phyloP scores from a whole-genome alignment of 2,888 invertebrate genomes.

The Muscina levida region DNA sequence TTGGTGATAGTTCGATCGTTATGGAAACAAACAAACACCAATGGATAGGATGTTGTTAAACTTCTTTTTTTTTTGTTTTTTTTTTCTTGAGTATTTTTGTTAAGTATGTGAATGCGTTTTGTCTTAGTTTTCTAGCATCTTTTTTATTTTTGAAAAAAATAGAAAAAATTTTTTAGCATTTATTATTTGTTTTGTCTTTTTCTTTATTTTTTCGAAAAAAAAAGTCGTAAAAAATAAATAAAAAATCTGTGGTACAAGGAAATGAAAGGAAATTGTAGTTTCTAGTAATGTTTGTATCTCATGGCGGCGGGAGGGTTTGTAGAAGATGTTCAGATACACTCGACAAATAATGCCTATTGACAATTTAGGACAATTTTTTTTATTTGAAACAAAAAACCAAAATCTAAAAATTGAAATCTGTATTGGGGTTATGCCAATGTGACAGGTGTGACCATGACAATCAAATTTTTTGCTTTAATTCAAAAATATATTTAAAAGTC shows the following conservation, averaged over 20 bases:
- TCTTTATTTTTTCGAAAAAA: slow-evolving; percentile 21
- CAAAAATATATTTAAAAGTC: too few relatives aligned
- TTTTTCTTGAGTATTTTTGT: not conserved
- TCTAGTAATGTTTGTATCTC: slow-evolving; percentile 19
- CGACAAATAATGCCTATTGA: too few relatives aligned
- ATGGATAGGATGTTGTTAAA: slow-evolving; percentile 1
- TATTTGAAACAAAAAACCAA: too few relatives aligned
- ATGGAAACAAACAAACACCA: slow-evolving; percentile 11
- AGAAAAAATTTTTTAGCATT: not conserved
- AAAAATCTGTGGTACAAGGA: slow-evolving; percentile 49
- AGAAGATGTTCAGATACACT: not conserved
- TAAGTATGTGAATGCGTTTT: slow-evolving; percentile 21
- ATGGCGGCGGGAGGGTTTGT: slow-evolving; percentile 51
- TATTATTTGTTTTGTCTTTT: too few relatives aligned
- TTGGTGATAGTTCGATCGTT: not conserved
- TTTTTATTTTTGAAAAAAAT: not conserved
- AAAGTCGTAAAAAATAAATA: slow-evolving; percentile 31
- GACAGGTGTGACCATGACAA: too few relatives aligned
- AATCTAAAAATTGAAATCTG: too few relatives aligned
- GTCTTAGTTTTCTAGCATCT: not conserved
- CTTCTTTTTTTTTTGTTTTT: slow-evolving; percentile 9
- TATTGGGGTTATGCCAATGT: too few relatives aligned
- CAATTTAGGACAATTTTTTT: too few relatives aligned
- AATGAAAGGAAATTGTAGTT: slow-evolving; percentile 63
- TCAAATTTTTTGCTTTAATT: too few relatives aligned